A percentile compares a stretch with the other conserved stretches of the same genome.
Conservation (phyloP, 2,113 vertebrate species). For the Alethe castanea region DNA sequence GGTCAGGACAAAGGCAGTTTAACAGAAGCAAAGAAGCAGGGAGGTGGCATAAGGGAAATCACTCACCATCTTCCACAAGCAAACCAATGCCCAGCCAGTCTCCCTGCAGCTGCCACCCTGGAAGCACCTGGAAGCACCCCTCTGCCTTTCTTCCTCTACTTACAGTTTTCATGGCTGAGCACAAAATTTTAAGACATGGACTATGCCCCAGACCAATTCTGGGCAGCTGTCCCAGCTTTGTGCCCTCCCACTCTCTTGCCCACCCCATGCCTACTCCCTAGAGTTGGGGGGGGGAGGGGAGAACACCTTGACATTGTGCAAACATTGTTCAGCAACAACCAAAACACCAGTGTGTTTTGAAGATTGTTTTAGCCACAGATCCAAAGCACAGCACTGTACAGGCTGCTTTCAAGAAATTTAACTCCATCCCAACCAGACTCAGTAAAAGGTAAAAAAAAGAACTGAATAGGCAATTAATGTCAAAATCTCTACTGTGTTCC, state of each 20-base stretch:
- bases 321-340: not conserved
- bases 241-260: not conserved
- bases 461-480: not conserved
- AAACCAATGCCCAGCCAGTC: not conserved
- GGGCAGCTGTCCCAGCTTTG: not conserved
- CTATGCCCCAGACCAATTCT: not conserved
- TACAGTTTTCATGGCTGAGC: not conserved
- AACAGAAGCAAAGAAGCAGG: not conserved
- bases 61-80: not conserved
- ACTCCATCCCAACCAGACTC: not conserved
- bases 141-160: not conserved
- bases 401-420: not conserved
- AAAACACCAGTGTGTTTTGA: not conserved
- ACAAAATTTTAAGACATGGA: rapidly evolving
- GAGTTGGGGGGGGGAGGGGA: rapidly evolving
- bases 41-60: not conserved
- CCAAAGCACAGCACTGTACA: not conserved
- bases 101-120: not conserved
- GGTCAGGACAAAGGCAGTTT: not conserved
- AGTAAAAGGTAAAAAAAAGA: not conserved
- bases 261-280: not conserved
- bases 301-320: not conserved
- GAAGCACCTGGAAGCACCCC: not conserved
- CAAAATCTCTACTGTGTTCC: not conserved
- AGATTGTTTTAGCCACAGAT: not conserved